phyloP scores from a whole-genome alignment of 2,113 vertebrate species.

The Irena cyanogastra region DNA sequence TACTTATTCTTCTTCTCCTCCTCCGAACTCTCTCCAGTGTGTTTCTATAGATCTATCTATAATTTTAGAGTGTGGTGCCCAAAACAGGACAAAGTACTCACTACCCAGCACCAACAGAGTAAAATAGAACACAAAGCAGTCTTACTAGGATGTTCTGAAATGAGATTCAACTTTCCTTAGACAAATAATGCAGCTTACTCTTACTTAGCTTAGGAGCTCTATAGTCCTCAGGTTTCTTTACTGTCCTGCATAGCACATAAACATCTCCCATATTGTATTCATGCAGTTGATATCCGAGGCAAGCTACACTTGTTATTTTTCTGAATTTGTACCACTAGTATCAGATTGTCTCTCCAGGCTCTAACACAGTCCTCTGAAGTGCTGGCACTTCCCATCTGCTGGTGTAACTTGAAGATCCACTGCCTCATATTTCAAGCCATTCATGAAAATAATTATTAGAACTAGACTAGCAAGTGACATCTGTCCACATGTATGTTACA shows the following conservation, averaged over 20 bases:
- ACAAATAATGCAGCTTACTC: not conserved
- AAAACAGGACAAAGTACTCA: not conserved
- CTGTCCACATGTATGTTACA: not conserved
- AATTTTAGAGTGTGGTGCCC: not conserved
- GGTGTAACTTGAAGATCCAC: not conserved
- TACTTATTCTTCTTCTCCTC: not conserved
- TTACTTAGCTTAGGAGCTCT: not conserved
- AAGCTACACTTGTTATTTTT: not conserved
- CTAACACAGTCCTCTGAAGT: not conserved
- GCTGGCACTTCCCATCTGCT: not conserved
- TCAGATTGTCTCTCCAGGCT: not conserved
- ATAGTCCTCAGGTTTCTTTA: not conserved
- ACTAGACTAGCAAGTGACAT: not conserved
- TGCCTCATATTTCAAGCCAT: not conserved
- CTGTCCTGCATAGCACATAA: not conserved
- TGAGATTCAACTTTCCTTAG: not conserved
- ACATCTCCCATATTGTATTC: not conserved
- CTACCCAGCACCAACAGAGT: not conserved
- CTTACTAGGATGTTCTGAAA: not conserved
- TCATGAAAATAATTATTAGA: not conserved
- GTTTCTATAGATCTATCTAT: not conserved
- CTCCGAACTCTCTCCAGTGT: not conserved
- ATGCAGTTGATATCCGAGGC: not conserved
- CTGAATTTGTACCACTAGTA: not conserved
- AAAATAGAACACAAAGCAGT: not conserved